Conservation (phyloP, 2,888 invertebrate species). For the Ferrisia virgata region DNA sequence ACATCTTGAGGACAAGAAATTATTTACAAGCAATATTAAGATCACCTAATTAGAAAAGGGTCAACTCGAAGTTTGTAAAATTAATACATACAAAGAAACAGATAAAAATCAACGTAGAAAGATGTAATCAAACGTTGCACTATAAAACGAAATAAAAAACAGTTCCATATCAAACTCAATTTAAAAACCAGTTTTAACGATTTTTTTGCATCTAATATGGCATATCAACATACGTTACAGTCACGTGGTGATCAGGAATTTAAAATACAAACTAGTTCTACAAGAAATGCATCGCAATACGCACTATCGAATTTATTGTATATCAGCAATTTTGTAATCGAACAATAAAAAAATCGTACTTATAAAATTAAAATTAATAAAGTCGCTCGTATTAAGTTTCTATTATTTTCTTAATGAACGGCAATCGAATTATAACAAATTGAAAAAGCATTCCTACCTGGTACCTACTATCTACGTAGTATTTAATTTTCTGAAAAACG, state of each 20-base stretch:
- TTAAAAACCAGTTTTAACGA: background rate
- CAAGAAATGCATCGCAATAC: background rate
- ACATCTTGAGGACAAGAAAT: too few relatives aligned
- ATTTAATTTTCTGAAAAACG: background rate
- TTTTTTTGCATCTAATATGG: background rate
- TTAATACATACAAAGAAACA: too few relatives aligned
- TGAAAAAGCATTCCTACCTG: background rate
- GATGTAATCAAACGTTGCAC: background rate
- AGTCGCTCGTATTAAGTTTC: background rate
- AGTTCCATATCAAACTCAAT: background rate
- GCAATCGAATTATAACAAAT: background rate
- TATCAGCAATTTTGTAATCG: background rate
- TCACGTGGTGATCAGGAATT: background rate
- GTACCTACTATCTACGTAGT: too few relatives aligned
- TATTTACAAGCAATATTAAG: background rate
- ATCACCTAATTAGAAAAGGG: background rate
- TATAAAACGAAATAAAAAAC: background rate
- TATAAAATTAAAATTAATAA: background rate
- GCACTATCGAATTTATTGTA: background rate
- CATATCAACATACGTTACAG: background rate
- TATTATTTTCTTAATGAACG: background rate
- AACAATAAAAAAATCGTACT: background rate
- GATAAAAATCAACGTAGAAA: background rate
- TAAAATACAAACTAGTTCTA: background rate
- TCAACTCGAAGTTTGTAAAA: background rate